Evolutionary conservation across 1,140 invertebrate species (phyloP).

Genomic region (Pseudomyrmex gracilis): DNA sequence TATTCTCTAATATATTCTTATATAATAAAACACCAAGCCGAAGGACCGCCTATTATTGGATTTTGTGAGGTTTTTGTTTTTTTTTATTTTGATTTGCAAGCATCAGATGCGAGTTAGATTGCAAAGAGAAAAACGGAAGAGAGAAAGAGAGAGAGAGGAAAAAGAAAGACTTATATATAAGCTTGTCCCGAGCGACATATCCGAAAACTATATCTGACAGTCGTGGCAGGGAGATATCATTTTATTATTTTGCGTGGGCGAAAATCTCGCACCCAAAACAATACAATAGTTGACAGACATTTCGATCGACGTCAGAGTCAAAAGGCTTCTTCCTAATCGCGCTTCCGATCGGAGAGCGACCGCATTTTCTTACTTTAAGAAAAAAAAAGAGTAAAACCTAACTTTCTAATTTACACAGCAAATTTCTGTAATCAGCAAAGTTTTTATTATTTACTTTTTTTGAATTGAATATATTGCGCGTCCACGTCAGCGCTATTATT

Average conservation of each 20-base stretch:
- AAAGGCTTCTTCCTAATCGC: not conserved
- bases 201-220: slow-evolving; percentile 13
- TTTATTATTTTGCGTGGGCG: not conserved
- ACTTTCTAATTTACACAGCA: too few species aligned
- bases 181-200: not conserved
- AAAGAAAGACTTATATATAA: not conserved
- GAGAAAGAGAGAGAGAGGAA: not conserved
- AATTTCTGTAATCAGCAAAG: too few species aligned
- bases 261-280: slow-evolving; percentile 4
- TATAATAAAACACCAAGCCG: not conserved
- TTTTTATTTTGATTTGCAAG: too few species aligned
- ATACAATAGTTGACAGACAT: not conserved
- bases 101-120: too few species aligned
- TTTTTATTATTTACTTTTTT: too few species aligned
- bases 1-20: not conserved
- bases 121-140: not conserved
- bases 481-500: too few species aligned
- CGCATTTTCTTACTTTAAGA: too few species aligned
- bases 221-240: not conserved
- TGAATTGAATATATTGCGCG: too few species aligned
- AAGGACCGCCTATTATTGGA: too few species aligned
- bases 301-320: not conserved
- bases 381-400: too few species aligned
- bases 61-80: too few species aligned
- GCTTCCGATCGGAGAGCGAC: not conserved